Conservation (phyloP, 2,797 vertebrate genomes). For the Pseudomugil gertrudae region DNA sequence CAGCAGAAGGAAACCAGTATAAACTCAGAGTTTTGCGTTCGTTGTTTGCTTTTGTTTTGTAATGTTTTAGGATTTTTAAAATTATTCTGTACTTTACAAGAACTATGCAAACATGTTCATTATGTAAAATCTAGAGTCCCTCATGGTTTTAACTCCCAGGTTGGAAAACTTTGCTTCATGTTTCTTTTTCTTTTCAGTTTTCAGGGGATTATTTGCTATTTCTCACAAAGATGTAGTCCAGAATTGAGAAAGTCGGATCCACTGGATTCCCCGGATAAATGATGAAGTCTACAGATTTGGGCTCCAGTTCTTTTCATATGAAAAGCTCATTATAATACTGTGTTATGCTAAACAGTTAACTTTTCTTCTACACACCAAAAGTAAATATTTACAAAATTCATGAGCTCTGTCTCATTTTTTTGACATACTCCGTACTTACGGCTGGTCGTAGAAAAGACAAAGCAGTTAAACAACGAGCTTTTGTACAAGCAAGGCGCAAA, state of each 20-base stretch:
- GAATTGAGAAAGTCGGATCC: conserved; percentile 36
- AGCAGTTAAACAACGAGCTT: conserved; percentile 63
- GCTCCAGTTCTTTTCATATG: conserved; percentile 78
- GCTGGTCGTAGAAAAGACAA: conserved; percentile 80
- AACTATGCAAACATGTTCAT: background rate
- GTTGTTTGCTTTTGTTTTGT: background rate
- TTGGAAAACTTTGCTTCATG: conserved; percentile 9
- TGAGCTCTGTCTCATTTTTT: no score
- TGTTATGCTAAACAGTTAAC: conserved; percentile 49
- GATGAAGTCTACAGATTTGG: conserved; percentile 81
- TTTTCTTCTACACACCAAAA: conserved; percentile 53
- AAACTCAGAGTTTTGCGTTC: background rate
- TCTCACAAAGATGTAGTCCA: conserved; percentile 38
- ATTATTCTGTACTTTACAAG: background rate
- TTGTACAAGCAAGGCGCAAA: conserved; percentile 72
- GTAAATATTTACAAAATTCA: conserved; percentile 74
- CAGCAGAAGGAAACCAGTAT: conserved; percentile 17
- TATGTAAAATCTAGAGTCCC: background rate
- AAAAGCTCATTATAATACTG: conserved; percentile 71
- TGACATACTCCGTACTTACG: conserved; percentile 87
- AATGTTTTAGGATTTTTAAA: conserved; percentile 2
- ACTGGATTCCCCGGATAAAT: conserved; percentile 44
- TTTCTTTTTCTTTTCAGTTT: conserved; percentile 26
- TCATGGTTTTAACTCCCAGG: background rate
- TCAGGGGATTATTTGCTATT: background rate